Evolutionary conservation across 2,113 vertebrate species (phyloP).

Genomic region (Emydura subglobosa): DNA sequence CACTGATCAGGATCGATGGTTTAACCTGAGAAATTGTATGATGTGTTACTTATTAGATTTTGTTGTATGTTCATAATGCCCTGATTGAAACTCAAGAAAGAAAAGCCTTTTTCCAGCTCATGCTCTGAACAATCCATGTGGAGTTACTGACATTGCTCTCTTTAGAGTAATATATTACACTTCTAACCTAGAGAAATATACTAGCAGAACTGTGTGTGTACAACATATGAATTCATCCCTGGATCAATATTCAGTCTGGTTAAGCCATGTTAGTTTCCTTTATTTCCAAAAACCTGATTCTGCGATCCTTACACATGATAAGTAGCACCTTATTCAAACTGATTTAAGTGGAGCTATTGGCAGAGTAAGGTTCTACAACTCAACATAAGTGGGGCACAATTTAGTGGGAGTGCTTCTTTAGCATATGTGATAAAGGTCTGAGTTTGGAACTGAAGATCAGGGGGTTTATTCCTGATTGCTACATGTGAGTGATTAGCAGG

Average conservation of each 20-base stretch:
- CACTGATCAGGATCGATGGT: constrained; percentile 28
- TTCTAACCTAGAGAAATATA: constrained; percentile 22
- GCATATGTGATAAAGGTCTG: background rate
- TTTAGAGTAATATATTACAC: background rate
- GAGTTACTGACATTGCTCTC: constrained; percentile 3
- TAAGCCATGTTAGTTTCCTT: background rate
- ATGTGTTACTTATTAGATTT: constrained; percentile 34
- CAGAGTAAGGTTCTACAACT: background rate
- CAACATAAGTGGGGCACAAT: background rate
- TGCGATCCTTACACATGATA: background rate
- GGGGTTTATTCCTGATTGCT: background rate
- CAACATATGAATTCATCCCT: background rate
- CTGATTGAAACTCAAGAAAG: background rate
- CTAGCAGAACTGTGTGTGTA: background rate
- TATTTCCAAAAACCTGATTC: background rate
- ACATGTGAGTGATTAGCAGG: background rate
- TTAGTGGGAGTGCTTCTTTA: background rate
- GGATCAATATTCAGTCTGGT: background rate
- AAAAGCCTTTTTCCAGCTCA: constrained; percentile 3
- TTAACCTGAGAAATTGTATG: constrained; percentile 40
- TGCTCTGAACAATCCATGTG: constrained; percentile 20
- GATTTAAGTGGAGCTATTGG: background rate
- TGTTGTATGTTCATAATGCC: background rate
- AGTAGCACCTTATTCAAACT: rapidly evolving
- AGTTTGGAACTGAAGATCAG: background rate